Percentiles rank a stretch among this genome's conserved stretches.
Conservation (phyloP, 2,888 invertebrate genomes). For the Argyresthia albistria region DNA sequence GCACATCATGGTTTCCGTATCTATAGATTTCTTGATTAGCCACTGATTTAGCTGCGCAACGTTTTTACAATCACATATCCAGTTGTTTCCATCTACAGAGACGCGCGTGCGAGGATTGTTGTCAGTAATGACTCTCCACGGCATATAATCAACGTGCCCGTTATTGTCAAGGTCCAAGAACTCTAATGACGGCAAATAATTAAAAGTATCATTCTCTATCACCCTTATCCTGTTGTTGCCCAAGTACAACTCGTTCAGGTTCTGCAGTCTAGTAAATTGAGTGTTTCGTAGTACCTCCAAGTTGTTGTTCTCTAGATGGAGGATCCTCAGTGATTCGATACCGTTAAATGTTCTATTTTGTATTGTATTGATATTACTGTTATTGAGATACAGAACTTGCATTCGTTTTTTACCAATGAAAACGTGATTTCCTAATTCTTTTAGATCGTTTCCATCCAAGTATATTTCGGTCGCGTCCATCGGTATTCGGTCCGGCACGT, state of each 20-base stretch:
- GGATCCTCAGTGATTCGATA: constrained; percentile 78
- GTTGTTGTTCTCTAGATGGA: constrained; percentile 85
- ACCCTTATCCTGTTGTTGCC: constrained; percentile 81
- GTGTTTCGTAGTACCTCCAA: constrained; percentile 80
- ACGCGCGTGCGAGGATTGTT: constrained; percentile 78
- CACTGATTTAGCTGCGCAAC: constrained; percentile 79
- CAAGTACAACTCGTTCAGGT: constrained; percentile 82
- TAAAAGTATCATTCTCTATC: constrained; percentile 84
- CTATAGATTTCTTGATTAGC: constrained; percentile 77
- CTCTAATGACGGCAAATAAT: constrained; percentile 79
- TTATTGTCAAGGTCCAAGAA: constrained; percentile 84
- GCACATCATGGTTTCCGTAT: constrained; percentile 78
- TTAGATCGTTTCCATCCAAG: constrained; percentile 86
- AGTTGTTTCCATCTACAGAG: constrained; percentile 83
- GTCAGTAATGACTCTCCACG: constrained; percentile 79
- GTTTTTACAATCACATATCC: constrained; percentile 87
- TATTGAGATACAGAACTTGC: constrained; percentile 83
- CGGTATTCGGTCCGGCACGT: constrained; percentile 85
- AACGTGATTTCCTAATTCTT: constrained; percentile 85
- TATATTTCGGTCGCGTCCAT: constrained; percentile 93
- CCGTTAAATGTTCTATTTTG: constrained; percentile 89
- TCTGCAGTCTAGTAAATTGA: constrained; percentile 83
- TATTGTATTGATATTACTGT: constrained; percentile 81
- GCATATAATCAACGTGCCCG: constrained; percentile 82
- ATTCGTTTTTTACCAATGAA: constrained; percentile 90